A percentile compares a stretch with the other conserved stretches of the same genome.
phyloP scores from a whole-genome alignment of 2,113 vertebrate genomes.

The Upupa epops region DNA sequence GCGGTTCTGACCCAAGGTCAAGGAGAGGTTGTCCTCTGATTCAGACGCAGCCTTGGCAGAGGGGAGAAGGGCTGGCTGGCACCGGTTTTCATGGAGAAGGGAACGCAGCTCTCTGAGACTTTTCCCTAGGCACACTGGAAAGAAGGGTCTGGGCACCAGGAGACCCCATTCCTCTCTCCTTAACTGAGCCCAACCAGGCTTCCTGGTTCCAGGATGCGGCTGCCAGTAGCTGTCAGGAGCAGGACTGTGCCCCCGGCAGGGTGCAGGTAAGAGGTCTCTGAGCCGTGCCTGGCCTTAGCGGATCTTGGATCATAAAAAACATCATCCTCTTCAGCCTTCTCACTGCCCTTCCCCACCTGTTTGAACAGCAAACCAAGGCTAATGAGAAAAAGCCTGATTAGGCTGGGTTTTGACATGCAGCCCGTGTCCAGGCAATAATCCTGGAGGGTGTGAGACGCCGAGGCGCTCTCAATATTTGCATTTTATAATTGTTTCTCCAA shows the following conservation, averaged over 20 bases:
- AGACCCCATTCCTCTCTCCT: not conserved
- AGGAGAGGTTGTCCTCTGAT: not conserved
- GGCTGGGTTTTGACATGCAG: constrained; percentile 7
- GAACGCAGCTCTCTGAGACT: rapidly evolving
- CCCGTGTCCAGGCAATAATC: constrained; percentile 12
- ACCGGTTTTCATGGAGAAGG: not conserved
- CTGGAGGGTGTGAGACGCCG: constrained; percentile 17
- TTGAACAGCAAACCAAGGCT: not conserved
- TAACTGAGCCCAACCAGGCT: not conserved
- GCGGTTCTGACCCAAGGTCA: not conserved
- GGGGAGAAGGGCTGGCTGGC: not conserved
- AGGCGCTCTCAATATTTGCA: constrained; percentile 52
- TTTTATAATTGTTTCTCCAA: constrained; percentile 66
- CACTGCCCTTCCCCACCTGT: not conserved
- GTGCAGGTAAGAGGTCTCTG: not conserved
- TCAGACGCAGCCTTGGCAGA: not conserved
- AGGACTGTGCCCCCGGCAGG: not conserved
- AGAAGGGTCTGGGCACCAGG: not conserved
- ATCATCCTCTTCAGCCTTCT: not conserved
- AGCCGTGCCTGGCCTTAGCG: not conserved
- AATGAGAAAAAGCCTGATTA: constrained; percentile 38
- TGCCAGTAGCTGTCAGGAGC: not conserved
- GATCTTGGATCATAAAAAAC: not conserved
- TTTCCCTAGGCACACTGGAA: not conserved
- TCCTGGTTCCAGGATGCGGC: not conserved